phyloP scores from a whole-genome alignment of 2,797 vertebrate genomes.

The Sciurus vulgaris region DNA sequence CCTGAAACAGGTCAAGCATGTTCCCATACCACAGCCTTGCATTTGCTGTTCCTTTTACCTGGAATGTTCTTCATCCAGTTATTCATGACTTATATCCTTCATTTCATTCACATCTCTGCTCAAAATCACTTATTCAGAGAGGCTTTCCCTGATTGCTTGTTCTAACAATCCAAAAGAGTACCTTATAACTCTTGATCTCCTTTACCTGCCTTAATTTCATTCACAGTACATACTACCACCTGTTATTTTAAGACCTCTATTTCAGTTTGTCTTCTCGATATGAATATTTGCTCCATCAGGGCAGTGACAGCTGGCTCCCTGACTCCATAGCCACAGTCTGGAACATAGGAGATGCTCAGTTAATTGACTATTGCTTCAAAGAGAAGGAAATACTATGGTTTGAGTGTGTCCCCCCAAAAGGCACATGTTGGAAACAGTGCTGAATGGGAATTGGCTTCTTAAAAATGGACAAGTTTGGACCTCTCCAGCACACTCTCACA shows the following conservation, averaged over 20 bases:
- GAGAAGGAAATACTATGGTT: neutral
- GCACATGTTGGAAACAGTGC: neutral
- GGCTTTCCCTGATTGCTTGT: neutral
- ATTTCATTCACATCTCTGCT: neutral
- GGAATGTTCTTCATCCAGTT: neutral
- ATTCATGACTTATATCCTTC: neutral
- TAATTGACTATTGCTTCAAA: neutral
- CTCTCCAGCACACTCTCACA: neutral
- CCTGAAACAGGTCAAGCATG: neutral
- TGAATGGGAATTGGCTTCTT: neutral
- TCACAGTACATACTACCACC: neutral
- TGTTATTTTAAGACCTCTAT: neutral
- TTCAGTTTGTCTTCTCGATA: neutral
- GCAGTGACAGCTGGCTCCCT: neutral
- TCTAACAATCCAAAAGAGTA: neutral
- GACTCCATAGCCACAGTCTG: neutral
- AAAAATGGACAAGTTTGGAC: neutral
- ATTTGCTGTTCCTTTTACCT: neutral
- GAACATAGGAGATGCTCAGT: neutral
- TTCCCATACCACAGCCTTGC: neutral
- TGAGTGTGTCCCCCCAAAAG: neutral
- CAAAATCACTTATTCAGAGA: slow-evolving; percentile 35
- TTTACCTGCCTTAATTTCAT: slow-evolving; percentile 5
- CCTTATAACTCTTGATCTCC: neutral
- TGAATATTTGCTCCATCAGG: neutral